Evolutionary conservation across 92 coral and sea anemone genomes (phyloP), one percentile per base, ranked within the genome.

Genomic region (Actinostola sp.): DNA sequence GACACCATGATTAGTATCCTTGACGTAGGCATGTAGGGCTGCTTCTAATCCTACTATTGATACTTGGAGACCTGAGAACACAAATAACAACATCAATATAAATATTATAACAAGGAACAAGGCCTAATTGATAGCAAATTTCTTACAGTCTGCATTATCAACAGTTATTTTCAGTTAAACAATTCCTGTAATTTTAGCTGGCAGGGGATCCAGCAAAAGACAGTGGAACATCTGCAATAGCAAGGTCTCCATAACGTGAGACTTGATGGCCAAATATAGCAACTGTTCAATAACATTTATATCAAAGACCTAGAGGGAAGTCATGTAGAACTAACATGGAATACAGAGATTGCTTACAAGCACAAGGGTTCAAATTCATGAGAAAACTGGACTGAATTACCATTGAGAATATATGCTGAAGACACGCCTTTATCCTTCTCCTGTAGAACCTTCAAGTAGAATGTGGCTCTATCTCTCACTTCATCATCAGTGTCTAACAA

Each of bases 381-480:
- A n/a, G n/a, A n/a, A n/a, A n/a, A n/a, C n/a, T n/a, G n/a, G n/a
- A 49, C 8, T 8, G 6, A 49, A 10, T 10, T 59, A 92, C 98
- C 98, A 71, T 94, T 94, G 42, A 94, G 90, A 26, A 94, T 94
- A 82, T 94, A 94, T 4, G 97, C 97, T 14, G 98, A 94, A 0
- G 98, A 94, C 31, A 94, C 42, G 0, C 96, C 96, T 68, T 92
- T 94, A 76, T 94, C 98, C 58, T 92, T 86, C 85, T 94, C 88
- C 69, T 89, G 89, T 35, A 94, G 71, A 11, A 94, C 89, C 72
- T 84, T 92, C 82, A 92, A 60, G 72, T 94, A 94, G 76, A 94
- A 94, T 10, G 98, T 94, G 14, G 98, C 97, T 24, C 98, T 70
- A 83, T 94, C 98, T 17, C 98, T 82, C 63, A 94, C 98, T 70